Percentiles rank a stretch among this genome's conserved stretches.
Conservation (phyloP, 2,113 vertebrate species). For the Uropsilus gracilis region DNA sequence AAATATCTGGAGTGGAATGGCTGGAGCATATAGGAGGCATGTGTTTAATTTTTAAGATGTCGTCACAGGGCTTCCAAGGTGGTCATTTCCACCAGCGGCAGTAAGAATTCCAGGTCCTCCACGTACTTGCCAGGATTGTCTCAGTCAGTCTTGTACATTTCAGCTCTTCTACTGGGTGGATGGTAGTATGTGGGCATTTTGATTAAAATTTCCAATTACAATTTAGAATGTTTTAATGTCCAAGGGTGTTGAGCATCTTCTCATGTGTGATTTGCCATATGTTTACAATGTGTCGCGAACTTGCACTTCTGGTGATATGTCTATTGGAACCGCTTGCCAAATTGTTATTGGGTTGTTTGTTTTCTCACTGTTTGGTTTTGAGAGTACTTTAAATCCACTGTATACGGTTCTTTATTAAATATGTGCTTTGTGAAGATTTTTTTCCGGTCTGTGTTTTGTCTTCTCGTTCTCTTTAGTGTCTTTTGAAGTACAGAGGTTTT, state of each 20-base stretch:
- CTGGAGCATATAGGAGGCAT: not conserved
- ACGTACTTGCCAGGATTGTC: not conserved
- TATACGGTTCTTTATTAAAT: not conserved
- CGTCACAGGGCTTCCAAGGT: not conserved
- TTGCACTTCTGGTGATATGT: not conserved
- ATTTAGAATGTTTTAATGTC: not conserved
- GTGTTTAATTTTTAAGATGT: not conserved
- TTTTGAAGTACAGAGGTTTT: not conserved
- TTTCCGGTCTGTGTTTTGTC: not conserved
- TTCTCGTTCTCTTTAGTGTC: constrained; percentile 7
- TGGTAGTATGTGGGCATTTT: not conserved
- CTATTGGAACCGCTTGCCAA: not conserved
- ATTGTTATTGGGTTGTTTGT: not conserved
- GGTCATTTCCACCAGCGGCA: not conserved
- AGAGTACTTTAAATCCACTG: not conserved
- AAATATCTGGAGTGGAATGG: not conserved
- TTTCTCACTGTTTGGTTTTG: constrained; percentile 19
- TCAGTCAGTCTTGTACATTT: not conserved
- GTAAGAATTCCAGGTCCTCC: not conserved
- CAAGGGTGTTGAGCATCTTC: not conserved
- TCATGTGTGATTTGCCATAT: not conserved
- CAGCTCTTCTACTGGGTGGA: not conserved
- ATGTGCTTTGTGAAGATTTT: not conserved
- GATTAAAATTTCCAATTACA: not conserved
- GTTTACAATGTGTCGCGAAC: not conserved